Conservation (phyloP, 2,888 invertebrate genomes). For the Noctua pronuba region DNA sequence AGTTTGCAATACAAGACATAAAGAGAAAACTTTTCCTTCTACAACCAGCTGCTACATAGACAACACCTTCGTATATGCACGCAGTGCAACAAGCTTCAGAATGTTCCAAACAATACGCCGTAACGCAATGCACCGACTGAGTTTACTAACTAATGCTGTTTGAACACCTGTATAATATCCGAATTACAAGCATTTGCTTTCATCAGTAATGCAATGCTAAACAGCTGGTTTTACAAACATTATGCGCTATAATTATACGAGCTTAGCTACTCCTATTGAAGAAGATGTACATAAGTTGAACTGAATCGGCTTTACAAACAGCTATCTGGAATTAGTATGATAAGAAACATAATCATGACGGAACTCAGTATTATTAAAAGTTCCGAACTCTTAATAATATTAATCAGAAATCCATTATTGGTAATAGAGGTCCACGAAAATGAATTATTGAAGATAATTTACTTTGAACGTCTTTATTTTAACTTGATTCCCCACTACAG, state of each 20-base stretch:
- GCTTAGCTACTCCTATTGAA: not conserved
- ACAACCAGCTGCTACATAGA: not conserved
- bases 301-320: not conserved
- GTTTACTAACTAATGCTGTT: constrained; percentile 23
- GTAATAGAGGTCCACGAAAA: not conserved
- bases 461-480: not conserved
- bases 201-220: constrained; percentile 6
- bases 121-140: constrained; percentile 11
- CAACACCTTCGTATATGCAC: not conserved
- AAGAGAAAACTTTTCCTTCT: not conserved
- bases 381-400: not conserved
- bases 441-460: not conserved
- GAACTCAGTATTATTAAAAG: too few relatives aligned
- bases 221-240: not conserved
- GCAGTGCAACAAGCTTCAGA: not conserved
- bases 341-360: not conserved
- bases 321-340: not conserved
- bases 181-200: constrained; percentile 47
- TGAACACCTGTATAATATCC: constrained; percentile 40
- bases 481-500: not conserved
- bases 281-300: not conserved
- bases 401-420: not conserved
- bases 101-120: not conserved
- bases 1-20: not conserved
- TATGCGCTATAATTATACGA: not conserved